Evolutionary conservation across 1,140 invertebrate species (phyloP), one percentile per base, ranked within the genome.

Genomic region (Rhagoletis pomonella): DNA sequence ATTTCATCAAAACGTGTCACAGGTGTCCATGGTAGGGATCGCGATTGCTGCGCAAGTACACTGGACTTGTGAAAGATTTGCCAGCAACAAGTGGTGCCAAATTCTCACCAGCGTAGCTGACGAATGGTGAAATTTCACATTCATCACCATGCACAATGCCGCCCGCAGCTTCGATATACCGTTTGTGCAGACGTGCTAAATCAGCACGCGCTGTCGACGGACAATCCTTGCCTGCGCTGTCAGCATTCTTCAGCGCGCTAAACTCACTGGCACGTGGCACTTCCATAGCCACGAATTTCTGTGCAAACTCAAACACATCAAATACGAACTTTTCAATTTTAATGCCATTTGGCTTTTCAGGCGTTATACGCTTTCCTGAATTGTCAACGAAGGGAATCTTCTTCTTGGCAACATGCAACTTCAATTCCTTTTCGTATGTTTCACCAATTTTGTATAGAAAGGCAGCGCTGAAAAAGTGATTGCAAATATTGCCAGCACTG

Each of bases 281-380:
- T 95, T 99, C 97, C 96, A 98, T 98, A 4, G 97, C 97, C 29
- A 97, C 97, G 91, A 99, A 98, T 89, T 96, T 97, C 93, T 97
- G 95, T 0, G 98, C 95, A 93, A 98, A 99, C 90, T 97, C 96
- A 93, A 99, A 99, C 0, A 99, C 98, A 94, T 99, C 99, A 93
- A 99, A 99, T 2, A 99, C 97, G 93, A 99, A 99, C 94, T 99
- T 99, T 90, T 99, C 99, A 93, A 99, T 97, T 94, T 99, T 99
- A 88, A 99, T 98, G 39, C 99, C 99, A 93, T 99, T 99, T 0
- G 97, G 96, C 90, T 95, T 95, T 0, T 95, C 95, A 0, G 99
- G 98, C 86, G 95, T 96, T 12, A 96, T 93, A 67, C 95, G 93
- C 42, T 95, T 93, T 5, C 98, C 97, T 86, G 96, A 94, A 0